Base-by-base conservation (phyloP, 2,888 invertebrate genomes). In the Eilema griseolum region DNA sequence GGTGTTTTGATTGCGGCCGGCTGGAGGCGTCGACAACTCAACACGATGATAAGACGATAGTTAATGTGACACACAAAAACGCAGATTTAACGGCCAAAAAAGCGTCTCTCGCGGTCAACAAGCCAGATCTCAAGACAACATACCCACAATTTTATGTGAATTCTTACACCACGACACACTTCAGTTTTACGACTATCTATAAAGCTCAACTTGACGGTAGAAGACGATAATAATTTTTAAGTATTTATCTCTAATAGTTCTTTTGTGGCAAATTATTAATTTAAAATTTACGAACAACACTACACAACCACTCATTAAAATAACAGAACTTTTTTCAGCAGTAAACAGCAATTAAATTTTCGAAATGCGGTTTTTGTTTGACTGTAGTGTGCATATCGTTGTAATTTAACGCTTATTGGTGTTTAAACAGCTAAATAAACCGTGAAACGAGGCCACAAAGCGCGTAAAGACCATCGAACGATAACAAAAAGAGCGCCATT, bases 1-100 rank as follows among this genome's bases (percentile, higher is more conserved):
- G 93, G 93, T 94, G 94, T 94, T 95, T 95, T 95, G 95, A 95
- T 95, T 94, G 93, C 94, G 89, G 92, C 86, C 84, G 93, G 91
- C 92, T 93, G 93, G 93, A 95, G 95, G 95, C 95, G 95, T 95
- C 95, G 95, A 95, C 95, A 95, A 93, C 92, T 94, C 94, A 89
- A 93, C 95, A 94, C 92, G 93, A 88, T 88, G 95, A 95, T 95
- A 95, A 95, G 90, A 88, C 86, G 92, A 93, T 93, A 92, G 88
- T 93, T 92, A 92, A 92, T 88, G 90, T 83, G 83, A 84, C 86
- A 86, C 86, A 92, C 92, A 94, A 94, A 94, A 93, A 94, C 89
- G 90, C 92, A 84, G 86, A 80, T 91, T 93, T 95, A 88, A 94
- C 90, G 85, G 89, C 90, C 92, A 92, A 93, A 93, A 92, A 92